Base-by-base conservation (phyloP, 53 echinoderm and acorn worm genomes). In the Stichopus horrens region DNA sequence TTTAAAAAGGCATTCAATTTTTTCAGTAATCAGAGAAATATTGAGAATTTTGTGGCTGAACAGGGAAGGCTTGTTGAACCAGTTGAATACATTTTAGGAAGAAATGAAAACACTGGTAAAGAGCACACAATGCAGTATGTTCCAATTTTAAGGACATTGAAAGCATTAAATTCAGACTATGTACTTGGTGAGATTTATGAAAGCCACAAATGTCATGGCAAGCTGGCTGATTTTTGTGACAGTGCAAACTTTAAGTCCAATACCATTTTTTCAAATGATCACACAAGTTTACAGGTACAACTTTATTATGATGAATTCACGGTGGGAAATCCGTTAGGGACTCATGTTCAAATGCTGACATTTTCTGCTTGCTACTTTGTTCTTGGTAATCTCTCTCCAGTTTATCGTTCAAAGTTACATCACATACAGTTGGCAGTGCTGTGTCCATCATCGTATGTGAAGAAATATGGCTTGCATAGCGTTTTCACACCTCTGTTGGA, bases 251-350 rank as follows among this genome's bases (percentile, higher is more conserved):
- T 74, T 23, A 75, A 75, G 7, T 11, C 75, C 9, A 1, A 75
- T 18, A 9, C 37, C 37, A 4, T 37, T 75, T 75, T 75, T 75
- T 18, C 21, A 75, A 8, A 11, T 8, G 16, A 22, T 18, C 75
- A 8, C 0, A 21, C 9, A 75, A 75, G n/a, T n/a, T n/a, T n/a
- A n/a, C n/a, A n/a, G 14, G 14, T 74, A 74, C 75, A 74, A 74
- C 75, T 74, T 52, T 79, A 79, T 54, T 79, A 79, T 16, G 80
- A 79, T 54, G 80, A 79, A 53, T 79, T 79, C 54, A 79, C 80
- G 7, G 80, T 79, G 16, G 80, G 52, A 23, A 79, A 79, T 23
- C 80, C 54, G 23, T 7, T 79, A 52, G 80, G 80, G 6, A 79
- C 80, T 6, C 80, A 79, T 54, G 80, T 79, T 5, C 52, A 79